Evolutionary conservation across 1,140 invertebrate genomes (phyloP), one percentile per base, ranked within the genome.

Genomic region (Bradynema listronoti): DNA sequence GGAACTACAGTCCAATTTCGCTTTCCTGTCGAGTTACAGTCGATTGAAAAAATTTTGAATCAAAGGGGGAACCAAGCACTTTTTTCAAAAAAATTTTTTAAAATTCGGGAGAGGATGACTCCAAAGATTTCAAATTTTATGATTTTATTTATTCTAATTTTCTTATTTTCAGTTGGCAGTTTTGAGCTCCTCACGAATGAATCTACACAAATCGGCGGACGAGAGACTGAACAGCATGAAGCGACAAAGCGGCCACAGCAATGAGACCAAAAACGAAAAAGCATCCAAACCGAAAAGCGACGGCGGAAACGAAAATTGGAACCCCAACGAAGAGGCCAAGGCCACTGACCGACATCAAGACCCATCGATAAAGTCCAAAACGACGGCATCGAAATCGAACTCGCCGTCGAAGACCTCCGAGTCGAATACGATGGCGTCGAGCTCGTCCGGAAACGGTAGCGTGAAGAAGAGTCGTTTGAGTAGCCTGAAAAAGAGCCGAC

Each of bases 111-210:
- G n/a, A n/a, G n/a, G n/a, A n/a, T n/a, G n/a, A n/a, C n/a, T n/a
- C n/a, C n/a, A n/a, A n/a, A n/a, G n/a, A n/a, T n/a, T n/a, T n/a
- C n/a, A n/a, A n/a, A n/a, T n/a, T n/a, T n/a, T n/a, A n/a, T n/a
- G n/a, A 49, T 49, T 49, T n/a, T 19, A 7, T 39, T 46, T 39
- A 32, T 69, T 50, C 42, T 11, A 33, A 42, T n/a, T n/a, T n/a
- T n/a, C 46, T 33, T 65, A 5, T 6, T 34, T 59, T 66, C 58
- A 60, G 58, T 29, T 60, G 6, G 41, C 58, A 5, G 58, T 65
- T 9, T 30, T 63, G 19, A 66, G 34, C 14, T 41, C 65, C 6
- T 55, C 59, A 19, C 52, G 53, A 14, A 61, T 65, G 19, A 63
- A 66, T 42, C 24, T 63, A 11, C 47, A 63, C 45, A 63, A 63